Percentiles rank a stretch among this genome's conserved stretches.
These are phyloP conservation scores for Urechis unicinctus DNA, from an alignment of 2,888 invertebrate species.

Conservation along the genomic window DNA sequence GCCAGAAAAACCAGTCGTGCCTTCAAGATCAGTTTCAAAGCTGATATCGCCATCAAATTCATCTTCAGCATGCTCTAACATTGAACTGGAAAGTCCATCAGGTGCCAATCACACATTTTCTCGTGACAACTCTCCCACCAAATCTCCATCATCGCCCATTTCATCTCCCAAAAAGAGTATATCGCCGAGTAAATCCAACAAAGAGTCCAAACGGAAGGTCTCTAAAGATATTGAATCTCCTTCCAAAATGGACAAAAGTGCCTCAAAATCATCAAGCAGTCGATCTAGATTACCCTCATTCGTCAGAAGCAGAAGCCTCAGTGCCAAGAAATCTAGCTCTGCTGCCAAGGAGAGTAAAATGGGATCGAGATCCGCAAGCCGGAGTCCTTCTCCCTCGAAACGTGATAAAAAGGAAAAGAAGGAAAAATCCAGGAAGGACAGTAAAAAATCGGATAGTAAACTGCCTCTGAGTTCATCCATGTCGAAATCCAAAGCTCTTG, in stretches of 20 bases:
- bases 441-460: slow-evolving; percentile 32
- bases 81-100: background rate
- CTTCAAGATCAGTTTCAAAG: slow-evolving; percentile 4
- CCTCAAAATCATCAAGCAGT: background rate
- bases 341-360: background rate
- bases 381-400: slow-evolving; percentile 21
- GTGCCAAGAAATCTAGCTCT: background rate
- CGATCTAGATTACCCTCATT: background rate
- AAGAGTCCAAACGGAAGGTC: background rate
- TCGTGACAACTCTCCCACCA: background rate
- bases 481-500: slow-evolving; percentile 1
- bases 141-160: background rate
- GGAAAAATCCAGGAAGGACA: background rate
- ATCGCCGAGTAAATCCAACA: too few species aligned
- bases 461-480: slow-evolving; percentile 5
- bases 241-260: background rate
- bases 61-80: background rate
- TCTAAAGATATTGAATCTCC: background rate
- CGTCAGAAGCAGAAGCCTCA: background rate
- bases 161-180: slow-evolving; percentile 3
- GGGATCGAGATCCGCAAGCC: background rate
- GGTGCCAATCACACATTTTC: background rate
- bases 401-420: slow-evolving; percentile 20
- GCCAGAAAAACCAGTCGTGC: slow-evolving; percentile 5
- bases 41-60: background rate